Evolutionary conservation across 1,140 invertebrate genomes (phyloP), one percentile per base, ranked within the genome.

Genomic region (Zaprionus ornatus): DNA sequence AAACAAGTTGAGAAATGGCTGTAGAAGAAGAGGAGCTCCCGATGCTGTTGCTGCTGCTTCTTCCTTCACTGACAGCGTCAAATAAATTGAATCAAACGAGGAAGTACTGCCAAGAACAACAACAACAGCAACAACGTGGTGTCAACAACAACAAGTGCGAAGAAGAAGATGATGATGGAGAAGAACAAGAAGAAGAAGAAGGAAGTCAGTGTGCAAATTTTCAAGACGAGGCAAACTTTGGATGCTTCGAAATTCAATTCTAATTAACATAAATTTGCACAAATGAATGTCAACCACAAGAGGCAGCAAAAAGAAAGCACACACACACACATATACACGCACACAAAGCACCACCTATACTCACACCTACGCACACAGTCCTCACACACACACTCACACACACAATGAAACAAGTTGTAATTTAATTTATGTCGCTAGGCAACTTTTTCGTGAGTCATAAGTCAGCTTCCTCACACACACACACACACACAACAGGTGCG

Each of bases 201-300:
- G 40, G 15, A 45, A 59, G 50, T 50, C 50, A 66, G 21, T 67
- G 69, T 45, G 72, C 64, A 68, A 67, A 54, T 64, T 63, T 64
- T 48, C 19, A 45, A 55, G 50, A 62, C 17, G 67, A 66, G 57
- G 62, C 74, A 85, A 45, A 79, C 72, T 90, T 90, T 90, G 85
- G 82, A 85, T 85, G 82, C 79, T 77, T 85, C 73, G 79, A 90
- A 90, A 90, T 90, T 90, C 85, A 90, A 90, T 90, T 90, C 79
- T 90, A 90, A 90, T 90, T 90, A 90, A 90, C 85, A 90, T 90
- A 90, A 90, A 90, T 90, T 90, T 90, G 67, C 86, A 90, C 85
- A 90, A 87, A 88, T 88, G 82, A 88, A 90, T 88, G 85, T 88
- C 85, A 88, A 88, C 85, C 85, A 66, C 85, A 88, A 82, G 69